Evolutionary conservation across 2,113 vertebrate genomes (phyloP).

Genomic region (Nestor notabilis): DNA sequence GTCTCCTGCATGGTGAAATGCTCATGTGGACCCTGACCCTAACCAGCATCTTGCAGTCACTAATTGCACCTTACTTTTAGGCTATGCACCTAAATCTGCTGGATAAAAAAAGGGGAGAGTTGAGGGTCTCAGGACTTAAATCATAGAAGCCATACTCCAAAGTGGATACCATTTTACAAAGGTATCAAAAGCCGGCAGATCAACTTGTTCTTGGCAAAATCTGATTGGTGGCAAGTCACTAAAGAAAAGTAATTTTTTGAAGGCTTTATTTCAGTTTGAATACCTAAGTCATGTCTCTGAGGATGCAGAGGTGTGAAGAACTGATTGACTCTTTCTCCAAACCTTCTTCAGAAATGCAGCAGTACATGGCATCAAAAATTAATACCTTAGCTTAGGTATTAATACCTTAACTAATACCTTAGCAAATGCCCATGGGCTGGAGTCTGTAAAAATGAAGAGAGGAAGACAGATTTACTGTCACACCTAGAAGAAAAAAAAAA

Average conservation of each 20-base stretch:
- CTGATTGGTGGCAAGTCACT: not conserved
- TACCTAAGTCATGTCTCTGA: accelerated
- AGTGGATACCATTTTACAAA: not conserved
- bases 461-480: not conserved
- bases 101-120: not conserved
- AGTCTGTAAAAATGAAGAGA: not conserved
- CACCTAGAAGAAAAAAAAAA: not conserved
- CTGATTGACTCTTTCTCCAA: not conserved
- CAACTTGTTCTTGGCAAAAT: accelerated
- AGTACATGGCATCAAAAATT: not conserved
- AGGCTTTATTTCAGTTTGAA: accelerated
- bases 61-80: not conserved
- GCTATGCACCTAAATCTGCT: not conserved
- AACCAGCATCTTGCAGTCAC: not conserved
- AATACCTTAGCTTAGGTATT: too few relatives aligned
- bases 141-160: not conserved
- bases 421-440: not conserved
- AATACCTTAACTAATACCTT: too few relatives aligned
- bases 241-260: not conserved
- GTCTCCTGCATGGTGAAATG: accelerated
- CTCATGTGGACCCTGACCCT: not conserved
- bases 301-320: not conserved
- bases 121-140: not conserved
- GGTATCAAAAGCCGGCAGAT: not conserved
- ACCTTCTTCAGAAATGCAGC: not conserved